Conservation (phyloP, 1,140 invertebrate genomes). For the Aleiodes sp. region DNA sequence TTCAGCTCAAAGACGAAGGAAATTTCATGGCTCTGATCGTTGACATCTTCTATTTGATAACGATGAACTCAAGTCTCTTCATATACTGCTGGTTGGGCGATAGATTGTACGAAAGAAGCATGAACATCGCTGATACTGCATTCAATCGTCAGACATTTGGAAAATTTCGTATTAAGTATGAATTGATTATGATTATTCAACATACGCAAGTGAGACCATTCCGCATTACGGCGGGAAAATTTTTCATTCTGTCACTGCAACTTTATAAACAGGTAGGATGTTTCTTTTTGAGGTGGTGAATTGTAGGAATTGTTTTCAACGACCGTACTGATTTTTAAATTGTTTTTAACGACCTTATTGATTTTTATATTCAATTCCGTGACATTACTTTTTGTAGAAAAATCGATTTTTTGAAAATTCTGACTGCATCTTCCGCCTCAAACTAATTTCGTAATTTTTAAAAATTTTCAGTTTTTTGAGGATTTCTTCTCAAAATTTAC, state of each 20-base stretch:
- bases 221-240: slow-evolving; percentile 15
- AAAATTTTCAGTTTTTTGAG: too few relatives aligned
- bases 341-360: too few relatives aligned
- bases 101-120: not conserved
- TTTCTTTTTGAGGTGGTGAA: not conserved
- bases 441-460: too few relatives aligned
- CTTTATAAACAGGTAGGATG: slow-evolving; percentile 13
- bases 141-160: not conserved
- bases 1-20: not conserved
- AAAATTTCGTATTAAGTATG: not conserved
- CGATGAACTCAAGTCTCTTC: not conserved
- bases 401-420: too few relatives aligned
- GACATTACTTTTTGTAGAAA: too few relatives aligned
- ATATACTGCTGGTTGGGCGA: slow-evolving; percentile 21
- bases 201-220: not conserved
- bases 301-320: not conserved
- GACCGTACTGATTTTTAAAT: not conserved
- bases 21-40: not conserved
- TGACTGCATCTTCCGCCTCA: too few relatives aligned
- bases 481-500: too few relatives aligned
- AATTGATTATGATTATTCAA: slow-evolving; percentile 19
- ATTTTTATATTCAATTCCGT: too few relatives aligned
- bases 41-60: not conserved
- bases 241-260: not conserved
- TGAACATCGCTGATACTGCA: not conserved